These are phyloP conservation scores for Glandiceps talaboti DNA, from an alignment of 53 echinoderm and acorn worm species.

Conservation along the genomic window DNA sequence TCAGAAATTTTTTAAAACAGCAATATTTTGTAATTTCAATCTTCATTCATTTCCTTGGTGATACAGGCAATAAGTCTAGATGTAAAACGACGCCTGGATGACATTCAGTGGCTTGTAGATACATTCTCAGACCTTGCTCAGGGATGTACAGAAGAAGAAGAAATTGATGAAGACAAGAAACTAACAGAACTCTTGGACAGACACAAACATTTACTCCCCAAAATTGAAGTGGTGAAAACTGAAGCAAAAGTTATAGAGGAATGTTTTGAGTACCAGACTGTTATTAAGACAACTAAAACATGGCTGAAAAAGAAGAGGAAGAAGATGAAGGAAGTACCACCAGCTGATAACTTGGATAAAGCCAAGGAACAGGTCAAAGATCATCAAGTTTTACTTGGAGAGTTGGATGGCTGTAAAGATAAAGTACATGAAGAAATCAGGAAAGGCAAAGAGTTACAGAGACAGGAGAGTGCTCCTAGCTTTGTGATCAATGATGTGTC, in stretches of 20 bases:
- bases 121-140: constrained; percentile 12
- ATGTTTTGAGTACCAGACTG: constrained; percentile 30
- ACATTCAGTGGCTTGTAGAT: constrained; percentile 22
- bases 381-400: constrained; percentile 15
- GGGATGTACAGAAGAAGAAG: constrained; percentile 22
- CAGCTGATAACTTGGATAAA: constrained; percentile 15
- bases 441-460: neutral
- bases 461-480: constrained; percentile 4
- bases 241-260: constrained; percentile 25
- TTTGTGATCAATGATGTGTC: constrained; percentile 17
- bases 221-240: constrained; percentile 19
- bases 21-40: no score
- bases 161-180: constrained; percentile 13
- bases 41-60: no score
- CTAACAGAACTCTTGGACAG: constrained; percentile 17
- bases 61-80: neutral
- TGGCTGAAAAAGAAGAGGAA: constrained; percentile 30
- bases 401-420: neutral
- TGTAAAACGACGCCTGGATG: constrained; percentile 17
- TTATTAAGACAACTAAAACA: constrained; percentile 13
- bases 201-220: constrained; percentile 16
- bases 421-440: neutral
- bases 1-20: no score
- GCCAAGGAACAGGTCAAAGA: constrained; percentile 14
- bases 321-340: constrained; percentile 24